These are phyloP conservation scores for Lutjanus argentimaculatus DNA, from an alignment of 2,797 vertebrate species.

Conservation along the genomic window DNA sequence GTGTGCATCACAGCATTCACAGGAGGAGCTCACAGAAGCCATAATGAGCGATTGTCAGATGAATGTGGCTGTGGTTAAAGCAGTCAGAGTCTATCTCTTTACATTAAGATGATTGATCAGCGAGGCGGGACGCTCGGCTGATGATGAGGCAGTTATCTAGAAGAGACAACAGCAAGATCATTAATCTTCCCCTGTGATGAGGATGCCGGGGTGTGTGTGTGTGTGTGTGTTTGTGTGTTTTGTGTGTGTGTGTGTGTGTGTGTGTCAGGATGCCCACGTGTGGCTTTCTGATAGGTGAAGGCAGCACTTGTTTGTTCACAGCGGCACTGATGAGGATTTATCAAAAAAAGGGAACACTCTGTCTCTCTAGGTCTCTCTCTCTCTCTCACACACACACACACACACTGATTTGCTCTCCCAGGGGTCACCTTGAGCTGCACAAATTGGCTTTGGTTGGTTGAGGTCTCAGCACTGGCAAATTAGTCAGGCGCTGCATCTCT, in stretches of 20 bases:
- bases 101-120: conserved; percentile 81
- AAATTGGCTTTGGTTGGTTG: conserved; percentile 75
- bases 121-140: conserved; percentile 55
- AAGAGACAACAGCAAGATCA: conserved; percentile 68
- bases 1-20: conserved; percentile 20
- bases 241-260: conserved; percentile 13
- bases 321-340: conserved; percentile 54
- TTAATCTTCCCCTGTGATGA: conserved; percentile 73
- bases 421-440: conserved; percentile 78
- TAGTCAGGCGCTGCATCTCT: conserved; percentile 70
- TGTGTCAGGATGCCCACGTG: conserved; percentile 30
- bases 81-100: conserved; percentile 69
- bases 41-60: conserved; percentile 55
- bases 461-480: conserved; percentile 70
- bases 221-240: not conserved
- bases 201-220: conserved; percentile 31
- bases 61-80: conserved; percentile 55
- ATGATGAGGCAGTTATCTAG: conserved; percentile 78
- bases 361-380: conserved; percentile 24
- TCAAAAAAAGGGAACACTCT: conserved; percentile 21
- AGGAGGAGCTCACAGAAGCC: conserved; percentile 32
- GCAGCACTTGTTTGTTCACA: conserved; percentile 64
- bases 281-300: conserved; percentile 57
- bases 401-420: conserved; percentile 49
- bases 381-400: conserved; percentile 36